Evolutionary conservation across 1,140 invertebrate species (phyloP), one percentile per base, ranked within the genome.

Genomic region (Drosophila arizonae): DNA sequence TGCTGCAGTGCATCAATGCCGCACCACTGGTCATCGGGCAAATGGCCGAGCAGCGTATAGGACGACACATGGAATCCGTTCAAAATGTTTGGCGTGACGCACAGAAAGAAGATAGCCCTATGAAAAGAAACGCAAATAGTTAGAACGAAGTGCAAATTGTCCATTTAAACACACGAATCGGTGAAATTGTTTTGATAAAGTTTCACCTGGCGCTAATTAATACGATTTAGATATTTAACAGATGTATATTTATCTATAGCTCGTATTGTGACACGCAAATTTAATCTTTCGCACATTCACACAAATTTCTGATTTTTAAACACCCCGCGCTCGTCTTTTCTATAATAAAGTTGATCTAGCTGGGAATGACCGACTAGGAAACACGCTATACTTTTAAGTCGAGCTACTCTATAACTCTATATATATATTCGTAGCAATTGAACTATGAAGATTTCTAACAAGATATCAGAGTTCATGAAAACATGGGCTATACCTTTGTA

Each of bases 11-110:
- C 92, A 1, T 90, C 79, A 3, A 94, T 76, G 10, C 86, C 66
- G 60, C 94, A 94, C 93, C 93, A 94, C 61, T 88, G 80, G 39
- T 90, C 82, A 3, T 91, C 79, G 2, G 78, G 90, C 48, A 92
- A 90, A 65, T 93, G 92, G 0, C 92, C 93, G 1, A 94, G 77
- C 66, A 94, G 93, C 0, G 94, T 93, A 66, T 94, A 94, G 0
- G 93, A 93, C 36, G 93, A 92, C 4, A 94, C 93, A 77, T 94
- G 93, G 78, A 94, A 93, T 0, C 93, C 93, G 64, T 93, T 93
- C 43, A 94, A 89, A 24, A 94, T 92, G 9, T 93, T 92, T 3
- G 93, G 93, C 0, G 92, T 90, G 4, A 93, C 90, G 30, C 92
- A 92, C 3, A 94, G 79, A 33, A 93, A 84, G 60, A 94, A 94